phyloP scores from a whole-genome alignment of 2,797 vertebrate genomes.

The Aselliscus stoliczkanus region DNA sequence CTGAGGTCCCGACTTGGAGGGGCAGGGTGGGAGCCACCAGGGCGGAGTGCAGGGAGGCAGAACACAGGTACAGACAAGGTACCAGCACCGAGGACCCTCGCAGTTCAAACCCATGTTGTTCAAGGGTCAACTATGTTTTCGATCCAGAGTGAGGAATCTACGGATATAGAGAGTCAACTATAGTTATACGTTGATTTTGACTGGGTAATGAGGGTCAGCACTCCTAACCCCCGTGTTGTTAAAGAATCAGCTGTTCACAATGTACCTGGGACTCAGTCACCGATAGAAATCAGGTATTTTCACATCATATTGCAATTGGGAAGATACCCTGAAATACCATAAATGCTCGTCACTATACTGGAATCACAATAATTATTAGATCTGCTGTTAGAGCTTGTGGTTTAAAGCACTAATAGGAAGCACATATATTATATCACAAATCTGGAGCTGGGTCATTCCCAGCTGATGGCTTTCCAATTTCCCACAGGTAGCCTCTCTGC shows the following conservation, averaged over 20 bases:
- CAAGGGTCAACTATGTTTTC: background rate
- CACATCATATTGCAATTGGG: background rate
- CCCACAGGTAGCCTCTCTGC: background rate
- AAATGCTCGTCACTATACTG: background rate
- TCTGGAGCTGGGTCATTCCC: background rate
- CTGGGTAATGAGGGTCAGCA: background rate
- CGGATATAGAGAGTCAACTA: background rate
- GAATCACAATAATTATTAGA: background rate
- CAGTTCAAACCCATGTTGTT: background rate
- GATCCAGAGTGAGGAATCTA: background rate
- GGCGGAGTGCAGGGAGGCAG: background rate
- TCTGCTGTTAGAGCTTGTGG: background rate
- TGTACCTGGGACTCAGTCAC: background rate
- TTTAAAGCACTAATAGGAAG: background rate
- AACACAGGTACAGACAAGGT: background rate
- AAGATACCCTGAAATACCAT: background rate
- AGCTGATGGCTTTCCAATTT: background rate
- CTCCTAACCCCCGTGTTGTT: background rate
- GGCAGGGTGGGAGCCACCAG: background rate
- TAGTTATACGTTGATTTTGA: background rate
- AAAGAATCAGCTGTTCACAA: background rate
- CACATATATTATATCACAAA: background rate
- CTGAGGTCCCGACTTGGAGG: fast-evolving
- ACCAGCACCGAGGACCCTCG: background rate
- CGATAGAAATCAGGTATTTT: background rate